A percentile compares a stretch with the other conserved stretches of the same genome.
These are phyloP conservation scores for Podargus strigoides DNA, from an alignment of 2,797 vertebrate species.

Conservation along the genomic window DNA sequence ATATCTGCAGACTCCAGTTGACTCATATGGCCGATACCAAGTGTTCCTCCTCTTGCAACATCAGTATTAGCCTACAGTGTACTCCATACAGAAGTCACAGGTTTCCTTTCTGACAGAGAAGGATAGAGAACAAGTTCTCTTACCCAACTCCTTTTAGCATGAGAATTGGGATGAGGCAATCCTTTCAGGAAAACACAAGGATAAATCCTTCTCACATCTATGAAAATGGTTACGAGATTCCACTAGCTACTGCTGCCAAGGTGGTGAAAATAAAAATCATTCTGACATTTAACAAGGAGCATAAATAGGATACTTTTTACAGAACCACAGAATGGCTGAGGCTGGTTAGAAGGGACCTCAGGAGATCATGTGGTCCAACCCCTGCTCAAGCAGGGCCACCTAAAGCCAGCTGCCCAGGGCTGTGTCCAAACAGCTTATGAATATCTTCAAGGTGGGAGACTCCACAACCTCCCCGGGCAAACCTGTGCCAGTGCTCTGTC, in stretches of 20 bases:
- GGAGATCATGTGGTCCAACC: background rate
- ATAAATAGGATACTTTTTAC: background rate
- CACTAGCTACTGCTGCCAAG: background rate
- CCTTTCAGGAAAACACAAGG: background rate
- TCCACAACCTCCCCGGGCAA: background rate
- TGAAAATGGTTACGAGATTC: background rate
- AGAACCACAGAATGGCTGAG: background rate
- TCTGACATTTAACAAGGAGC: background rate
- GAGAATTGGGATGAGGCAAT: background rate
- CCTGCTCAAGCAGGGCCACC: background rate
- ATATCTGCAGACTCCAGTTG: background rate
- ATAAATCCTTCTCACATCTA: background rate
- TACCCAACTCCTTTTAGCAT: background rate
- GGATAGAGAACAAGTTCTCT: background rate
- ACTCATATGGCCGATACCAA: background rate
- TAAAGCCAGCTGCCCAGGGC: background rate
- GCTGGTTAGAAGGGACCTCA: background rate
- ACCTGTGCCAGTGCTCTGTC: background rate
- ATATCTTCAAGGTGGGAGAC: background rate
- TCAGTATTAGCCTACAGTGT: background rate
- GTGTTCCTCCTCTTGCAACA: background rate
- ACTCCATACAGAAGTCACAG: background rate
- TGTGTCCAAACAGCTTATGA: background rate
- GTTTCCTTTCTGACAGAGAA: background rate
- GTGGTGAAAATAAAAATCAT: background rate